Evolutionary conservation across 2,113 vertebrate genomes (phyloP), one percentile per base, ranked within the genome.

Genomic region (Climacteris rufus): DNA sequence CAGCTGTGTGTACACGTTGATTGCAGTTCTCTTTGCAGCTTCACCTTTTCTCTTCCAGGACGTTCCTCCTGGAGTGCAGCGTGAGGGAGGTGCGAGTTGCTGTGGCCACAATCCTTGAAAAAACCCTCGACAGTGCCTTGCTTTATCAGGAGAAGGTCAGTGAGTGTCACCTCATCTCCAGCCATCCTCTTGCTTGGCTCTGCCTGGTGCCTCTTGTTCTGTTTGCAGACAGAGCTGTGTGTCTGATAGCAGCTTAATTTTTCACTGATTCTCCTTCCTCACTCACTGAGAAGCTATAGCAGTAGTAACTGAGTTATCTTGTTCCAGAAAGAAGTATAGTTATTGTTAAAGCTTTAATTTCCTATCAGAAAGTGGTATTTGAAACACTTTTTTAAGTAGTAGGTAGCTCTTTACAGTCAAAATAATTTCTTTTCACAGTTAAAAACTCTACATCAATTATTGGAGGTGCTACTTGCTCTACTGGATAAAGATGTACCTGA

Each of bases 401-500:
- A 42, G 40, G 12, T 16, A 83, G 25, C 79, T 76, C 9, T 78
- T 74, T 84, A 83, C 60, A 64, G 94, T 35, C 23, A 75, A 87
- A 87, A 79, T 20, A 40, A 75, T 39, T 85, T 64, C 35, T 28
- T 84, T 95, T 15, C 79, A 80, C 97, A 98, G 98, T 96, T 98
- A 72, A 98, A 98, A 52, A 98, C 98, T 57, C 94, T 99, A 89
- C 99, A 99, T 96, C 94, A 97, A 45, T 96, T 99, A 93, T 82
- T 98, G 50, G 99, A 99, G 72, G 98, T 98, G 59, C 98, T 99
- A 49, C 99, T 99, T 54, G 98, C 98, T 83, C 97, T 99, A 3
- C 96, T 99, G 97, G 99, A 99, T 97, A 99, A 99, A 98, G 99
- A 99, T 66, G 99, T 99, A 24, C 99, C 99, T 18, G 99, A 99